phyloP scores from a whole-genome alignment of 2,888 invertebrate genomes.

The Rhimphoctona megacephalus region DNA sequence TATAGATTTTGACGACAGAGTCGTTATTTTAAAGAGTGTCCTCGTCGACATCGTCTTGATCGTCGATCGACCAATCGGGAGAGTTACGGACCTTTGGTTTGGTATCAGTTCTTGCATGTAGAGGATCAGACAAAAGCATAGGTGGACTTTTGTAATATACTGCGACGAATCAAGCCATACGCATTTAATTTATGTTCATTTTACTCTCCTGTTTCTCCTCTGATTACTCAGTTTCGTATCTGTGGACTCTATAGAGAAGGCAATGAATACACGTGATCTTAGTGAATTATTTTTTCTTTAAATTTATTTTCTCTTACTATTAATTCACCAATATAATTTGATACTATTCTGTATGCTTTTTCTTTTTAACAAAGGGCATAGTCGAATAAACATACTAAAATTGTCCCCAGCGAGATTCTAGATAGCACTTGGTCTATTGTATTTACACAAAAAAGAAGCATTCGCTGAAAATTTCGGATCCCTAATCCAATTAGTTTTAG shows the following conservation, averaged over 20 bases:
- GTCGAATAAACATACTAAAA: too few species aligned
- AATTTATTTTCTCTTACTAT: neutral
- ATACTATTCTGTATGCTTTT: too few species aligned
- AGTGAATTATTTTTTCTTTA: neutral
- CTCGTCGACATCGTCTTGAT: conserved; percentile 15
- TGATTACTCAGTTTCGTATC: neutral
- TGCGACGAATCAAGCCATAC: neutral
- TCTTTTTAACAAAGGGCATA: too few species aligned
- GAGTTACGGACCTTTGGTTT: neutral
- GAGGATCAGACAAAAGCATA: neutral
- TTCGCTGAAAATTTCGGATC: too few species aligned
- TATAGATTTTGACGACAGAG: conserved; percentile 52
- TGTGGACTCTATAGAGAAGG: neutral
- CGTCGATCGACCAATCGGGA: neutral
- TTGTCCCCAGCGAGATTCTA: too few species aligned
- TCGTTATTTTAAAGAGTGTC: conserved; percentile 65
- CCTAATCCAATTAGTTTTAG: too few species aligned
- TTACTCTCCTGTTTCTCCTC: neutral
- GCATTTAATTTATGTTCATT: neutral
- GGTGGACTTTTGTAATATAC: neutral
- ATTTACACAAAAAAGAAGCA: too few species aligned
- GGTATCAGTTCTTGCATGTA: neutral
- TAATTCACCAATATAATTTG: too few species aligned
- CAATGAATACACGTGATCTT: neutral
- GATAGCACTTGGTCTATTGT: too few species aligned